These are phyloP conservation scores for Ylistrum balloti DNA, from an alignment of 1,140 invertebrate genomes.

Conservation along the genomic window DNA sequence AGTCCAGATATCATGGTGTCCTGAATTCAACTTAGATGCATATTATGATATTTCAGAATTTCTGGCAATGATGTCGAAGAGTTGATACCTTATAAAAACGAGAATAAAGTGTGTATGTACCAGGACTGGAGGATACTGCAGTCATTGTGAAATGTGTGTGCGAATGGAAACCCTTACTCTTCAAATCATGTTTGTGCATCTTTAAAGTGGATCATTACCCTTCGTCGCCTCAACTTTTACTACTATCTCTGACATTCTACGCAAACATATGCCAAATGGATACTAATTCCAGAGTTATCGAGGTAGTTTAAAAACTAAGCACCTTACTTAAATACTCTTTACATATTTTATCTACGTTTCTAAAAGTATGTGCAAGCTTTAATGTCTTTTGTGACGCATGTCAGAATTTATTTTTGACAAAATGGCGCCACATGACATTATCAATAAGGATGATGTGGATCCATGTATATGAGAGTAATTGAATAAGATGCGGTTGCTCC, in stretches of 20 bases:
- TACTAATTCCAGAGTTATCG: background rate
- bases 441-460: background rate
- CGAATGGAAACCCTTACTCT: background rate
- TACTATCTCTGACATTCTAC: background rate
- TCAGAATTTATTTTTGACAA: background rate
- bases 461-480: background rate
- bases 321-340: background rate
- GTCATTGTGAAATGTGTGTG: background rate
- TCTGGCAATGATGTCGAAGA: slow-evolving; percentile 26
- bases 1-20: no score
- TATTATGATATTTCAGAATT: background rate
- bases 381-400: background rate
- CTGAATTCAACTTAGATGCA: no score
- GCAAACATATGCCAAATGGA: background rate
- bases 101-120: background rate
- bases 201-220: background rate
- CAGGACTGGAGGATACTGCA: background rate
- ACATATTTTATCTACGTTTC: background rate
- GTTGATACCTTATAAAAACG: background rate
- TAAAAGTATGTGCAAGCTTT: background rate
- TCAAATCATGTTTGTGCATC: background rate
- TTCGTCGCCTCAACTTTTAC: background rate
- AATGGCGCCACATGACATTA: background rate
- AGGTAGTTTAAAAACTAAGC: background rate
- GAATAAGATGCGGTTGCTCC: background rate